phyloP scores from a whole-genome alignment of 2,113 vertebrate genomes.

The Ciconia boyciana region DNA sequence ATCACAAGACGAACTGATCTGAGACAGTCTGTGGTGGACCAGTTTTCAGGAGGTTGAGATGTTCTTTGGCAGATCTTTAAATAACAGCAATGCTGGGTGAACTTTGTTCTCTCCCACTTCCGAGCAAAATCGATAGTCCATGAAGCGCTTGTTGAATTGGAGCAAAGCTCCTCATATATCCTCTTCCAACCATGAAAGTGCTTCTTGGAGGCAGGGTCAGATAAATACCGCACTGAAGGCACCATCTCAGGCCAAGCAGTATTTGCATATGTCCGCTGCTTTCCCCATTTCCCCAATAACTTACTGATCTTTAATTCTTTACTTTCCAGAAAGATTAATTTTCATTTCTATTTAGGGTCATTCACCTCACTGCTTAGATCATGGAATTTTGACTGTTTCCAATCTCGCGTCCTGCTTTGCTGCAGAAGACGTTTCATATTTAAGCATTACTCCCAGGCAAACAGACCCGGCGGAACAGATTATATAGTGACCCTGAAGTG shows the following conservation, averaged over 20 bases:
- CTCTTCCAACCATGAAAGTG: background rate
- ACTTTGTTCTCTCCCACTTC: background rate
- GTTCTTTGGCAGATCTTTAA: background rate
- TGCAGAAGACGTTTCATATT: background rate
- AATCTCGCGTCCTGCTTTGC: background rate
- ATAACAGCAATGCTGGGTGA: background rate
- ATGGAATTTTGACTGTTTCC: background rate
- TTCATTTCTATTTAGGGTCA: background rate
- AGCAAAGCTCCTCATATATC: background rate
- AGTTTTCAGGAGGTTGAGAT: background rate
- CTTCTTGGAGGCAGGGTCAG: background rate
- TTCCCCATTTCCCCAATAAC: background rate
- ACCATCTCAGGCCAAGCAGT: background rate
- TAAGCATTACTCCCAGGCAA: background rate
- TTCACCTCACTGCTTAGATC: background rate
- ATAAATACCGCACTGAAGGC: background rate
- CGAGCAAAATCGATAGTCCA: background rate
- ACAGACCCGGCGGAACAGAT: rapidly evolving
- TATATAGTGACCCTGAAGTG: background rate
- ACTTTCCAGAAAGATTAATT: background rate
- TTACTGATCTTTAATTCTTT: background rate
- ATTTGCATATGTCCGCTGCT: rapidly evolving
- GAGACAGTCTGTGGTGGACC: background rate
- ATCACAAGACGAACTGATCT: background rate
- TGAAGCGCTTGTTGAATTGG: background rate